Base-by-base conservation (phyloP, 2,797 vertebrate species). In the Sebastes taczanowskii region DNA sequence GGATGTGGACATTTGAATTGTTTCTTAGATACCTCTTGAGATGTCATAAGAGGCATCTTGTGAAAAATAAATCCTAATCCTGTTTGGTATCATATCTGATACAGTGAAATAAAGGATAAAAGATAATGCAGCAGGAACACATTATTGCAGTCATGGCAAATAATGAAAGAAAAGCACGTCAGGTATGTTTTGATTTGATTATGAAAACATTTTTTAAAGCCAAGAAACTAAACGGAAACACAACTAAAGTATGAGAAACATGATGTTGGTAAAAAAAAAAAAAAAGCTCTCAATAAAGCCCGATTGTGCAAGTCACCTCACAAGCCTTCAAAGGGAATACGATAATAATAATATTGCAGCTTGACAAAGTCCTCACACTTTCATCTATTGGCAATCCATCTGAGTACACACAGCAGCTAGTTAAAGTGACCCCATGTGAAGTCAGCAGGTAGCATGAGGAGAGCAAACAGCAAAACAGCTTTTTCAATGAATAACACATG, bases 401-500 rank as follows among this genome's bases (percentile, higher is more conserved):
- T 49, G 63, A 84, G 68, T 53, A 66, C 68, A 82, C 60, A 77
- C 69, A 77, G 83, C 81, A 73, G 66, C 81, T 84, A 60, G 77
- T 77, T 87, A 79, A 87, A 92, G 77, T 86, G 89, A 90, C 86
- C 81, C 89, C 82, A 77, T 92, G 90, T 92, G 82, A 92, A 93
- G 91, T 90, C 92, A 91, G 93, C 92, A 93, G 91, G 92, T 92
- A 93, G 81, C 82, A 84, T 73, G 77, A 90, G 84, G 73, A 84
- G 83, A 92, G 87, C 91, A 94, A 95, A 95, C 91, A 94, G 75
- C 86, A 88, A 84, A 89, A 91, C 84, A 89, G 87, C 81, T 81
- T 88, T 72, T 77, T 67, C 86, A 85, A 93, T 94, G 83, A 95
- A 95, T 95, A 95, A 95, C 89, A 82, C 92, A 95, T 94, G 90